Base-by-base conservation (phyloP, 2,888 invertebrate species). In the Endomychus coccineus region DNA sequence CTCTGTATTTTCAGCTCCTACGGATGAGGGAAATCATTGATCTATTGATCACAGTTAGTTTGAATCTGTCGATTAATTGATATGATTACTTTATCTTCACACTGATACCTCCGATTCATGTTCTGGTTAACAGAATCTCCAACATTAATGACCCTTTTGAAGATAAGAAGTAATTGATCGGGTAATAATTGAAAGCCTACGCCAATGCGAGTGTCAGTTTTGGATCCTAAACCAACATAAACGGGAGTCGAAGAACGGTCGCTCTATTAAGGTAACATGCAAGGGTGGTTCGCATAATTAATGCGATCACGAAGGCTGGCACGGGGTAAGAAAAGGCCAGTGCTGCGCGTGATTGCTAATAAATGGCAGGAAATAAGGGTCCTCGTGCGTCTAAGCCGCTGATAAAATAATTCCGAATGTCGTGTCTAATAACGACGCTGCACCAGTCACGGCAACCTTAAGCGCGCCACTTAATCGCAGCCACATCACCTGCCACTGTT, bases 351-450 rank as follows among this genome's bases (percentile, higher is more conserved):
- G 63, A 62, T 64, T 61, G 61, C 62, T 64, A 64, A 64, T 64
- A 64, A 64, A 64, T 63, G 58, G 62, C 62, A 64, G 66, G 66
- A 67, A 66, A 66, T 66, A 64, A 65, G 62, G 63, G 64, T 62
- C 64, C 64, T 64, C 61, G 63, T 64, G 63, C 59, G 59, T 60
- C 62, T 61, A 54, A 55, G 54, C 52, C 55, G 59, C 64, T 65
- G 67, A 66, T 67, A 67, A 66, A 64, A 66, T 66, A 67, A 66
- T 66, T 66, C 58, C 57, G 57, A 61, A 65, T 65, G 67, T 67
- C 65, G 66, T 64, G 66, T 62, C 61, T 64, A 65, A 66, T 64
- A 64, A 62, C 57, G 59, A 55, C 53, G 56, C 51, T 51, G 52
- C 52, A 46, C 45, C 36, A 48, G 59, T 60, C 63, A 64, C 64